phyloP scores from a whole-genome alignment of 2,797 vertebrate genomes.

The Pangasius mekongensis region DNA sequence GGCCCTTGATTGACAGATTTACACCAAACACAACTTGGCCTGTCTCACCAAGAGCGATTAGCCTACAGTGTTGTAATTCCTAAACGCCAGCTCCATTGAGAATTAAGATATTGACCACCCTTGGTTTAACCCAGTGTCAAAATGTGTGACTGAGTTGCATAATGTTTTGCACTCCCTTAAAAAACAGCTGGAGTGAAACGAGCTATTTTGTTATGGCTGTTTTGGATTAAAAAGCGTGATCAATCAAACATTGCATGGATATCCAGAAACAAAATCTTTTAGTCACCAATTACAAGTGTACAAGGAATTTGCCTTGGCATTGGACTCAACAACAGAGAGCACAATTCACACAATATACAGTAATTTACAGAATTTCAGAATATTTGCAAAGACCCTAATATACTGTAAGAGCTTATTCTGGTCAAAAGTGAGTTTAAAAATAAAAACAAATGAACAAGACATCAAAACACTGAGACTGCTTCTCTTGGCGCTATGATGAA shows the following conservation, averaged over 20 bases:
- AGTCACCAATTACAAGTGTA: neutral
- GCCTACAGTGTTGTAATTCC: conserved; percentile 50
- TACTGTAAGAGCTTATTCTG: neutral
- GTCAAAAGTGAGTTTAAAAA: neutral
- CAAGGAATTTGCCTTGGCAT: neutral
- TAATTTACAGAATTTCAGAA: neutral
- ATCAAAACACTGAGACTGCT: neutral
- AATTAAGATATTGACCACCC: conserved; percentile 26
- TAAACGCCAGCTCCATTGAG: conserved; percentile 47
- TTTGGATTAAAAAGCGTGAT: neutral
- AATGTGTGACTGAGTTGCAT: conserved; percentile 1
- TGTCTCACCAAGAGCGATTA: conserved; percentile 56
- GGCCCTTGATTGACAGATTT: conserved; percentile 61
- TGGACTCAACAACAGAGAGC: neutral
- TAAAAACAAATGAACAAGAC: neutral
- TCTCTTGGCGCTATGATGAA: neutral
- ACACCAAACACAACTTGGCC: conserved; percentile 58
- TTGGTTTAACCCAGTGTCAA: conserved; percentile 1
- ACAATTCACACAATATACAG: neutral
- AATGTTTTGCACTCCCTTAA: neutral
- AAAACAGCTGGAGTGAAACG: neutral
- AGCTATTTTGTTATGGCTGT: conserved; percentile 20
- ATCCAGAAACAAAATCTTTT: neutral
- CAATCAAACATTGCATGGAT: neutral
- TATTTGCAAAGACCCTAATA: neutral